Evolutionary conservation across 1,140 invertebrate genomes (phyloP).

Genomic region (Sarcophaga peregrina): DNA sequence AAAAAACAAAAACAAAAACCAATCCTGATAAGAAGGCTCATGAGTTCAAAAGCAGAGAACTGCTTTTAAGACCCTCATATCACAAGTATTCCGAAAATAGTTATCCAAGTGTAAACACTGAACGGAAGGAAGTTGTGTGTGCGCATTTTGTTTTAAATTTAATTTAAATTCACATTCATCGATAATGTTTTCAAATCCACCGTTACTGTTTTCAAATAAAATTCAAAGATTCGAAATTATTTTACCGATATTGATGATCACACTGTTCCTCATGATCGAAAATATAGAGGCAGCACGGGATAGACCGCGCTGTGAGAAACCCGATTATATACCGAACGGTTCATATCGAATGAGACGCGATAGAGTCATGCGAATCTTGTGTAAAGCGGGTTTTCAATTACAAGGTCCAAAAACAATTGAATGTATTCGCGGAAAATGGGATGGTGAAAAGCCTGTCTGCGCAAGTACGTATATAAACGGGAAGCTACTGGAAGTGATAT

Average conservation of each 20-base stretch:
- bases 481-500: background rate
- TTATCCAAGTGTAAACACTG: background rate
- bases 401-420: conserved; percentile 23
- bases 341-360: conserved; percentile 21
- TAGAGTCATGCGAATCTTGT: conserved; percentile 33
- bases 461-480: conserved; percentile 42
- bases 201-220: background rate
- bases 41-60: conserved; percentile 18
- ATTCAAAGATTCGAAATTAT: background rate
- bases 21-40: background rate
- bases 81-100: conserved; percentile 3
- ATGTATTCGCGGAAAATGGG: conserved; percentile 44
- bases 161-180: too few relatives aligned
- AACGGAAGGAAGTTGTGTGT: background rate
- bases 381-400: conserved; percentile 34
- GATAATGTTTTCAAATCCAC: too few relatives aligned
- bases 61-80: background rate
- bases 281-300: background rate
- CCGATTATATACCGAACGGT: conserved; percentile 33
- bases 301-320: conserved; percentile 12
- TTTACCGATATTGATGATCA: background rate
- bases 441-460: conserved; percentile 44
- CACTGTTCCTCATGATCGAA: background rate
- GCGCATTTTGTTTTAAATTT: too few relatives aligned
- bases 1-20: too few relatives aligned